Percentiles rank a stretch among this genome's conserved stretches.
phyloP scores from a whole-genome alignment of 2,888 invertebrate genomes.

The Incurvaria masculella region DNA sequence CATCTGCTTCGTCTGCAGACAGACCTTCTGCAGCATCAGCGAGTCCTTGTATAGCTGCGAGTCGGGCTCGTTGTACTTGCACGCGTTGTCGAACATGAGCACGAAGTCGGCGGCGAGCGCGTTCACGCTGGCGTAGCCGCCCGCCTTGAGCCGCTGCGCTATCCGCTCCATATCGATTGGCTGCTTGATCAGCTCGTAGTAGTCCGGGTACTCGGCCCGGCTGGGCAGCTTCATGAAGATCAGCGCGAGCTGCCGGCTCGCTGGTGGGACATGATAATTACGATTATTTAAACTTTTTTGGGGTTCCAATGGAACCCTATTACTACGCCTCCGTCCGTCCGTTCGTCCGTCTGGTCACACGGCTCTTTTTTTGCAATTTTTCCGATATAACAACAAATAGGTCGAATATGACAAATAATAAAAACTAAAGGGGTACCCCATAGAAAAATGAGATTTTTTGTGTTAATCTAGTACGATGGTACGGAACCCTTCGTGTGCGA shows the following conservation, averaged over 20 bases:
- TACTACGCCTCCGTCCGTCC: too few species aligned
- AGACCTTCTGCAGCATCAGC: conserved; percentile 84
- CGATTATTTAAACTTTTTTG: not conserved
- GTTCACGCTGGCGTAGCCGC: conserved; percentile 75
- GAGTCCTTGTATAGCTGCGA: conserved; percentile 98
- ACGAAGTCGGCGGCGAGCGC: conserved; percentile 87
- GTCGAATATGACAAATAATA: too few species aligned
- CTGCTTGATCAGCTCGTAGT: conserved; percentile 94
- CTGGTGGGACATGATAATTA: conserved; percentile 63
- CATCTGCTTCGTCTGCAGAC: conserved; percentile 88
- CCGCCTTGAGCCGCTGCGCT: conserved; percentile 77
- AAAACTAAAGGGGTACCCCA: too few species aligned
- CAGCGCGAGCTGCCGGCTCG: conserved; percentile 83
- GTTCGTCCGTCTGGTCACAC: too few species aligned
- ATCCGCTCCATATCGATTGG: conserved; percentile 97
- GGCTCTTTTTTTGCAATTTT: too few species aligned
- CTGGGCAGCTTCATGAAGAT: conserved; percentile 96
- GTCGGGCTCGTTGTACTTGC: conserved; percentile 96
- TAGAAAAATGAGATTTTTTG: too few species aligned
- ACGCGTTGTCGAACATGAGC: conserved; percentile 95
- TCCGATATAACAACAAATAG: too few species aligned
- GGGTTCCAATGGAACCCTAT: too few species aligned
- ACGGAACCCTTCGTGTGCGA: too few species aligned
- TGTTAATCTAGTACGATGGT: too few species aligned
- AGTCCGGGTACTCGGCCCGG: conserved; percentile 93